phyloP scores from a whole-genome alignment of 2,113 vertebrate species.

The Phasianus colchicus region DNA sequence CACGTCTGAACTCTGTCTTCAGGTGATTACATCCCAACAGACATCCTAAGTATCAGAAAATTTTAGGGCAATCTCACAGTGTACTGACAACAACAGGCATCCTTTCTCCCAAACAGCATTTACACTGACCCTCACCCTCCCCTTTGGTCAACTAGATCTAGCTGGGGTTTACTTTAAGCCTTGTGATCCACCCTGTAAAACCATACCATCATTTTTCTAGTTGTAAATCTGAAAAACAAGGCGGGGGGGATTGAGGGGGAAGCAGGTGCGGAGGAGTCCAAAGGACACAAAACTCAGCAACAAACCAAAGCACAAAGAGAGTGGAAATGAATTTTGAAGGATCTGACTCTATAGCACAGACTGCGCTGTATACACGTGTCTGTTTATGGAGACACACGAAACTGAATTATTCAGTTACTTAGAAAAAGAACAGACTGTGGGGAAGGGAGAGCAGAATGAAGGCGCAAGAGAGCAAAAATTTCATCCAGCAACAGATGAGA shows the following conservation, averaged over 20 bases:
- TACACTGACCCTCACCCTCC: slow-evolving; percentile 38
- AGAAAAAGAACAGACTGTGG: slow-evolving; percentile 41
- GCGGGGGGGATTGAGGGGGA: not conserved
- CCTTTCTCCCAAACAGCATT: slow-evolving; percentile 58
- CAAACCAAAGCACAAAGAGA: slow-evolving; percentile 28
- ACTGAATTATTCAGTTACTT: slow-evolving; percentile 60
- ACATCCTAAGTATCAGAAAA: slow-evolving; percentile 33
- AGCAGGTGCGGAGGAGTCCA: not conserved
- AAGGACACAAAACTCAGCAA: not conserved
- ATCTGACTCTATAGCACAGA: slow-evolving; percentile 52
- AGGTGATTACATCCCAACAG: slow-evolving; percentile 17
- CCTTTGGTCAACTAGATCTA: slow-evolving; percentile 52
- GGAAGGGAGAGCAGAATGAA: slow-evolving; percentile 25
- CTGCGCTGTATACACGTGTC: slow-evolving; percentile 38
- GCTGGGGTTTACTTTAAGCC: slow-evolving; percentile 48
- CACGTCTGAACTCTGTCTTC: not conserved
- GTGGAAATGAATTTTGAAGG: slow-evolving; percentile 52
- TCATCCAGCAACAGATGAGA: slow-evolving; percentile 21
- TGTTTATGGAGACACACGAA: slow-evolving; percentile 67
- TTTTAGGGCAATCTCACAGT: slow-evolving; percentile 57
- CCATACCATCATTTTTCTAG: slow-evolving; percentile 26
- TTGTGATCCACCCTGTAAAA: slow-evolving; percentile 32
- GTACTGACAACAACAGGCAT: slow-evolving; percentile 62
- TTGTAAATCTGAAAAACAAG: not conserved
- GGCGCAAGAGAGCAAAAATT: slow-evolving; percentile 36